These are phyloP conservation scores for Parazoanthus darwini DNA, from an alignment of 92 coral and sea anemone genomes.

Conservation along the genomic window DNA sequence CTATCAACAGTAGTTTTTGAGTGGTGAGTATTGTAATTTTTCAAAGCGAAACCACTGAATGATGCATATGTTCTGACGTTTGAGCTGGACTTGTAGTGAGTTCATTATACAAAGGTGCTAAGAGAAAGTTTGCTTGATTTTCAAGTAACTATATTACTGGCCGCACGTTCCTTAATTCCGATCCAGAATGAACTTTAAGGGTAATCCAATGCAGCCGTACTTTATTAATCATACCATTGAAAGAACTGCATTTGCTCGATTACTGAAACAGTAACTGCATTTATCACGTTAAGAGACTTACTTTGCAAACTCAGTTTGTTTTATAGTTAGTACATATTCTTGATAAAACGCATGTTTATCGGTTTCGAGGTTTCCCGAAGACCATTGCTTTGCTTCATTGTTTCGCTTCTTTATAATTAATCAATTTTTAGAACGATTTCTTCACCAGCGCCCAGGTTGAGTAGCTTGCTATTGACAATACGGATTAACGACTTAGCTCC, in stretches of 20 bases:
- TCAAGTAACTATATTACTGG: too few relatives aligned
- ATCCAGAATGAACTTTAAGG: neutral
- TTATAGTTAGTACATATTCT: neutral
- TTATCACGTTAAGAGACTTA: neutral
- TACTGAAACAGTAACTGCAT: neutral
- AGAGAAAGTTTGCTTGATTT: neutral
- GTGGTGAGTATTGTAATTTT: slow-evolving; percentile 14
- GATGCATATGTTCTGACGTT: neutral
- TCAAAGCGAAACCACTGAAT: neutral
- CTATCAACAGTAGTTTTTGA: neutral
- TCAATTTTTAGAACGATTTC: neutral
- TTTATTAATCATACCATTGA: neutral
- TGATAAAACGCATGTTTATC: neutral
- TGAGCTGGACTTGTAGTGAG: neutral
- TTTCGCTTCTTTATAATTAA: neutral
- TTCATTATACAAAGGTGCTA: neutral
- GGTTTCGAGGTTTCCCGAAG: neutral
- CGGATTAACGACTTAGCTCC: neutral
- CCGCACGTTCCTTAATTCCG: slow-evolving; percentile 17
- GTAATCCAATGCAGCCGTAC: neutral
- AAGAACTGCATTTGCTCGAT: neutral
- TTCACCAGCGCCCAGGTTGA: slow-evolving; percentile 13
- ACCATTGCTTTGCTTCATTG: neutral
- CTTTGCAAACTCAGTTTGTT: neutral
- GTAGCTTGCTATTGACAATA: slow-evolving; percentile 10